Base-by-base conservation (phyloP, 1,140 invertebrate genomes). In the Tetragnatha versicolor region DNA sequence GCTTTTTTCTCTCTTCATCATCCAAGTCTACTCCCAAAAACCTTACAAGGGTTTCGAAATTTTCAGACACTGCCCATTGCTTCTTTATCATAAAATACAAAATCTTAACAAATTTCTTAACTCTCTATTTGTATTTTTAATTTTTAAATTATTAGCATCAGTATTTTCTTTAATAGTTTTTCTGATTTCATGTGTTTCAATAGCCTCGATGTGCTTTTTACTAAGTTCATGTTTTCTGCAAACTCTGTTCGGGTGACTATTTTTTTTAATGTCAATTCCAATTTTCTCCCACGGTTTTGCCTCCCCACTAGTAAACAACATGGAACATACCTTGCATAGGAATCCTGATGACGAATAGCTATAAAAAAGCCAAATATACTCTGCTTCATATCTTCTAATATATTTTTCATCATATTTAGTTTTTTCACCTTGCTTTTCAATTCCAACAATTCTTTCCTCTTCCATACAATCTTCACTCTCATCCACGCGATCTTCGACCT, bases 21-120 rank as follows among this genome's bases (percentile, higher is more conserved):
- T 20, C 49, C 20, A 53, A 10, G 10, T 53, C 49, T 14, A 14
- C 22, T 10, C 49, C 49, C 10, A 53, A 6, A 22, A 53, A 53
- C 20, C 20, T 53, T 53, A 53, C 20, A 9, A 53, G 6, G 6
- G 49, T 14, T 53, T 53, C 49, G 22, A 53, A 53, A 22, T 53
- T 53, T 22, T 53, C 49, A 6, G 49, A 14, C 6, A 53, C 49
- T 10, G 49, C 49, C 49, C 49, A 53, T 7, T 53, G 49, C 20
- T 53, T 53, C 20, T 53, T 53, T 10, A 53, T 53, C 49, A 53
- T 53, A 53, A 53, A 53, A 20, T 53, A 53, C 6, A 53, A 20
- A 6, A 53, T 20, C 20, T 53, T 14, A 14, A 53, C 22, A 53
- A 14, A 53, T 53, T 53, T 53, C 10, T 7, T 20, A 14, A 53